A percentile compares a stretch with the other conserved stretches of the same genome.
Conservation (phyloP, 2,113 vertebrate species). For the Galbula dea region DNA sequence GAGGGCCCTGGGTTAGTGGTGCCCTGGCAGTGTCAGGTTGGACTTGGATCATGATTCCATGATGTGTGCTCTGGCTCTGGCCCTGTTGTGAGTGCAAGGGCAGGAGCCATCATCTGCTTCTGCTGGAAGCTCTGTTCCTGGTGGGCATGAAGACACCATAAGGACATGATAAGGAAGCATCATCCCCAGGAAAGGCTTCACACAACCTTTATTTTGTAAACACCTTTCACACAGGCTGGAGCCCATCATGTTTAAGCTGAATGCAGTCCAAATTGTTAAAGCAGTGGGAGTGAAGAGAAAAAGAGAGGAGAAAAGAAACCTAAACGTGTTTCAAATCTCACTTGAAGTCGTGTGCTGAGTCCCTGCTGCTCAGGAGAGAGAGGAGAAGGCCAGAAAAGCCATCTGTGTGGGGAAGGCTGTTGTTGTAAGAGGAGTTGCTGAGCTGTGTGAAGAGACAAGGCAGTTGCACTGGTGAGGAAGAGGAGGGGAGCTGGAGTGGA, state of each 20-base stretch:
- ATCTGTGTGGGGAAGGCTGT: background rate
- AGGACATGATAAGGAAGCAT: rapidly evolving
- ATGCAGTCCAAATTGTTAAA: background rate
- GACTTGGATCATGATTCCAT: background rate
- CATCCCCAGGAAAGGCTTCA: background rate
- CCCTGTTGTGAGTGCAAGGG: background rate
- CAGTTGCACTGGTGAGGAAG: background rate
- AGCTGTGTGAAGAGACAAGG: background rate
- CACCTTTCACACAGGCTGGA: background rate
- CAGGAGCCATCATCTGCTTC: rapidly evolving
- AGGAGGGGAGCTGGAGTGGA: background rate
- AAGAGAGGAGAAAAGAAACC: background rate
- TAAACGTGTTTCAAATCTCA: rapidly evolving
- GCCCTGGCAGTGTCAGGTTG: background rate
- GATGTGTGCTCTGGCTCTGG: background rate
- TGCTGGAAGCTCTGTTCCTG: background rate
- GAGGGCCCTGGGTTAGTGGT: background rate
- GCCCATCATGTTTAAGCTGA: background rate
- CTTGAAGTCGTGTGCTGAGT: background rate
- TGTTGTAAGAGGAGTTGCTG: rapidly evolving
- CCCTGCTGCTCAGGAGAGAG: rapidly evolving
- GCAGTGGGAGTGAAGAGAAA: background rate
- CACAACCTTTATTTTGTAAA: background rate
- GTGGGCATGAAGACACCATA: rapidly evolving
- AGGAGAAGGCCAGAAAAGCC: background rate